Percentiles rank a stretch among this genome's conserved stretches.
These are phyloP conservation scores for Colistium nudipinnis DNA, from an alignment of 2,113 vertebrate species.

Conservation along the genomic window DNA sequence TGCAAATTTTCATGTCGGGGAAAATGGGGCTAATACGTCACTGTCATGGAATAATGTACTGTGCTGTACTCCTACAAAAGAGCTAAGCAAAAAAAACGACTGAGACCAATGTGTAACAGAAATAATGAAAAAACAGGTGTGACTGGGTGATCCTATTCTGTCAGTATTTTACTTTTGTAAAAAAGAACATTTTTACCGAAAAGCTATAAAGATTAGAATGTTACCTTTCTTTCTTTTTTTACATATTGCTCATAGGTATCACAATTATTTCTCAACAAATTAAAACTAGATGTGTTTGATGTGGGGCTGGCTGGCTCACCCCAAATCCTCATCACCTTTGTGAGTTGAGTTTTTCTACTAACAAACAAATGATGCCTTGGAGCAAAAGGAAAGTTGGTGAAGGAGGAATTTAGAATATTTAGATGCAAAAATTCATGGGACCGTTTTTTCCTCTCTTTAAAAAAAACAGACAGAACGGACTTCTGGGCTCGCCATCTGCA, in stretches of 20 bases:
- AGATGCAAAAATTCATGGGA: neutral
- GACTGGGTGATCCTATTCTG: neutral
- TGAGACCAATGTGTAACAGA: neutral
- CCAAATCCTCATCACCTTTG: neutral
- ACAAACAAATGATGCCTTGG: neutral
- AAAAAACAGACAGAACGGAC: too few relatives aligned
- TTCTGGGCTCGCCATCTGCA: neutral
- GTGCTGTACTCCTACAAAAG: too few relatives aligned
- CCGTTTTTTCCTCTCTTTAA: neutral
- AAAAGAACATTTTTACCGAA: too few relatives aligned
- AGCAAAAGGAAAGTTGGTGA: neutral
- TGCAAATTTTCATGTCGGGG: neutral
- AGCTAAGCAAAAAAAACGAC: neutral
- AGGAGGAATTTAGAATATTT: neutral
- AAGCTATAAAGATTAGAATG: too few relatives aligned
- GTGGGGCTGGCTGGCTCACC: conserved; percentile 63
- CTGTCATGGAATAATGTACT: neutral
- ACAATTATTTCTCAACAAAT: neutral
- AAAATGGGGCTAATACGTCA: neutral
- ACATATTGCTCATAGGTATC: neutral
- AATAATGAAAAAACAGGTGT: neutral
- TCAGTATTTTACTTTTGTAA: too few relatives aligned
- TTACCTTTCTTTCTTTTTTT: too few relatives aligned
- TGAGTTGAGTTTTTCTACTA: neutral
- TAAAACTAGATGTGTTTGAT: neutral